Evolutionary conservation across 2,888 invertebrate species (phyloP).

Genomic region (Graphium colonna): DNA sequence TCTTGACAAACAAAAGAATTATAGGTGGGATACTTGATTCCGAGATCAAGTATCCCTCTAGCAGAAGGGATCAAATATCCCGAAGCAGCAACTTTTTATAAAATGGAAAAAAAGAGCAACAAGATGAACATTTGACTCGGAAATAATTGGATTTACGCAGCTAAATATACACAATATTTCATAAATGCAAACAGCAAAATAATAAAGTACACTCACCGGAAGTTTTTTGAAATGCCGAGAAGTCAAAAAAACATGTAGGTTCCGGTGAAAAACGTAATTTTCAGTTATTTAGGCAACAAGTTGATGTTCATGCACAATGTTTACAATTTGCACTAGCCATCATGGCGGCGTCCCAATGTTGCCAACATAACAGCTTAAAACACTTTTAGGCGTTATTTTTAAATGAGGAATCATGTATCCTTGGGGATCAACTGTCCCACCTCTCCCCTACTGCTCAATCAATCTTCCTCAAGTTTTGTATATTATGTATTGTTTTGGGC

Average conservation of each 20-base stretch:
- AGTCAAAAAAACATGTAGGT: constrained; percentile 15
- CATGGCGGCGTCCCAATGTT: constrained; percentile 19
- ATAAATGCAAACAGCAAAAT: constrained; percentile 16
- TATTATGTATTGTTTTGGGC: no score
- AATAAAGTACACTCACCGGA: constrained; percentile 19
- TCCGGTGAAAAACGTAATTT: constrained; percentile 9
- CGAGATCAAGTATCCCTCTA: background rate
- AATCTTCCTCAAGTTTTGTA: no score
- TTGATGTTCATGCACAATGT: constrained; percentile 8
- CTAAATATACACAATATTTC: constrained; percentile 21
- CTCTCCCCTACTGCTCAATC: constrained; percentile 16
- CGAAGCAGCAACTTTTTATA: background rate
- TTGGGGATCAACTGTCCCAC: constrained; percentile 16
- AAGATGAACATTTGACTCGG: background rate
- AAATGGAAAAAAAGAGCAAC: background rate
- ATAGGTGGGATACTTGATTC: background rate
- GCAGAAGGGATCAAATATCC: no score
- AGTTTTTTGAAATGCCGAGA: constrained; percentile 2
- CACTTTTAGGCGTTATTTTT: constrained; percentile 21
- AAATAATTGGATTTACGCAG: constrained; percentile 21
- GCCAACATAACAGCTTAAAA: constrained; percentile 7
- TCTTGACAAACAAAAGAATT: constrained; percentile 15
- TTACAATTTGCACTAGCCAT: constrained; percentile 13
- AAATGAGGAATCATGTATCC: constrained; percentile 19
- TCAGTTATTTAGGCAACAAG: constrained; percentile 14